A percentile compares a stretch with the other conserved stretches of the same genome.
Conservation (phyloP, 2,113 vertebrate genomes). For the Dunckerocampus dactyliophorus region DNA sequence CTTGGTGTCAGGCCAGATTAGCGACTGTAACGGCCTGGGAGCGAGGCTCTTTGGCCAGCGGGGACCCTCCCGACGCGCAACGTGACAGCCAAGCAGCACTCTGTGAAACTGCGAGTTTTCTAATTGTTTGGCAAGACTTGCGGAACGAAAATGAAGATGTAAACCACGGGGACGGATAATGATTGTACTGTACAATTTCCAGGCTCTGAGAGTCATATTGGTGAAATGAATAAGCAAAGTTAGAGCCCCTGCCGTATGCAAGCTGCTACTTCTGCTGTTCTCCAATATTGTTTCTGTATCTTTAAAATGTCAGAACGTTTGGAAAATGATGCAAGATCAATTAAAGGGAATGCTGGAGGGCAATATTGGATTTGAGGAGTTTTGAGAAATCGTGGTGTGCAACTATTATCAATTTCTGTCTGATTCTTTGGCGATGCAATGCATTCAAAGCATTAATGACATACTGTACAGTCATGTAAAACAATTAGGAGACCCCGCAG, state of each 20-base stretch:
- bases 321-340: constrained; percentile 19
- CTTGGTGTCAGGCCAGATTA: constrained; percentile 71
- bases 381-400: neutral
- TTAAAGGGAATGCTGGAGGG: constrained; percentile 2
- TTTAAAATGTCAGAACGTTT: constrained; percentile 2
- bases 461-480: too few species aligned
- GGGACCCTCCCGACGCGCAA: constrained; percentile 34
- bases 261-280: neutral
- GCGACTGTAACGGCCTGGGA: constrained; percentile 59
- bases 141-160: neutral
- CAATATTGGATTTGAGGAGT: constrained; percentile 4
- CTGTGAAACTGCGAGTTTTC: constrained; percentile 26
- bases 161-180: neutral
- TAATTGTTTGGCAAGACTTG: constrained; percentile 30
- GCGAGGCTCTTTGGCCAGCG: constrained; percentile 43
- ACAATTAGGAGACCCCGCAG: too few species aligned
- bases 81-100: constrained; percentile 40
- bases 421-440: too few species aligned
- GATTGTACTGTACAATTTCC: neutral
- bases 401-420: too few species aligned
- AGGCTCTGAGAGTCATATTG: neutral
- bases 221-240: neutral
- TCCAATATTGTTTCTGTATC: neutral
- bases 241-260: neutral
- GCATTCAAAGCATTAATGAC: too few species aligned